These are phyloP conservation scores for Metacarcinus magister DNA, from an alignment of 2,888 invertebrate genomes.

Conservation along the genomic window DNA sequence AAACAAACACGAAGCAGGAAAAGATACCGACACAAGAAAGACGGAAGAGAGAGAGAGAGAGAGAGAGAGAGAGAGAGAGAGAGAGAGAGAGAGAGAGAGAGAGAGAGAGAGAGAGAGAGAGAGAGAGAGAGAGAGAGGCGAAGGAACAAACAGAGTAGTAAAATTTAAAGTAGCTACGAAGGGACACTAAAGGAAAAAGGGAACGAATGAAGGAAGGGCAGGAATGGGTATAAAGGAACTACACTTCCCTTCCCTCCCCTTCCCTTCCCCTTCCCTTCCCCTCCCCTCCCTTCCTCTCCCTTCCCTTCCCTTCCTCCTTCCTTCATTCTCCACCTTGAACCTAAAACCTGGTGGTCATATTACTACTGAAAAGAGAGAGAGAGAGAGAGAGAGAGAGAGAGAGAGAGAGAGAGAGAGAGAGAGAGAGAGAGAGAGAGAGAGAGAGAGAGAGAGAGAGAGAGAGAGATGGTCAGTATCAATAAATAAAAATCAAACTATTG, in stretches of 20 bases:
- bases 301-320: not conserved
- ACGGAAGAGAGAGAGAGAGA: not conserved
- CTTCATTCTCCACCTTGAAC: not conserved
- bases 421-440: conserved; percentile 63
- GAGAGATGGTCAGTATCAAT: conserved; percentile 34
- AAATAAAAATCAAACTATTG: conserved; percentile 6
- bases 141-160: not conserved
- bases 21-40: conserved; percentile 32
- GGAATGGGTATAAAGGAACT: not conserved
- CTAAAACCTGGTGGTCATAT: not conserved
- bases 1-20: not conserved
- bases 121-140: no score
- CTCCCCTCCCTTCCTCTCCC: no score
- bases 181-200: not conserved
- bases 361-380: not conserved
- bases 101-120: not conserved
- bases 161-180: not conserved
- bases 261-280: not conserved
- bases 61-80: not conserved
- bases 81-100: not conserved
- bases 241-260: not conserved
- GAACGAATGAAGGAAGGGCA: not conserved
- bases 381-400: conserved; percentile 43
- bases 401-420: conserved; percentile 61
- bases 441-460: conserved; percentile 54